Evolutionary conservation across 2,113 vertebrate species (phyloP), one percentile per base, ranked within the genome.

Genomic region (Herpailurus yagouaroundi): DNA sequence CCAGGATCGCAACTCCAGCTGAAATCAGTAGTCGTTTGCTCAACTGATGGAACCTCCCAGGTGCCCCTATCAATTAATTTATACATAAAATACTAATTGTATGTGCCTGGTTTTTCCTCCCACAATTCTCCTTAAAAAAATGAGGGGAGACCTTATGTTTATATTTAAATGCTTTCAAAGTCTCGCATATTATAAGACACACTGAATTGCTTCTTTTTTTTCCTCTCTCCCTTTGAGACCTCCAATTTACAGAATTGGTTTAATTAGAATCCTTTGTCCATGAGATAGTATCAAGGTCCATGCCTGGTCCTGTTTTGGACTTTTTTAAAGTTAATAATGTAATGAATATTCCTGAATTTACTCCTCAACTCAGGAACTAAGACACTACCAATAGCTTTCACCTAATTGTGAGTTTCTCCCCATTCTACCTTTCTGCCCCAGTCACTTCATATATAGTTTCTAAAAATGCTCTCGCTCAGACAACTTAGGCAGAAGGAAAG

Each of bases 401-500:
- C 18, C 27, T 81, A 63, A 38, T 87, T n/a, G 41, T 36, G 66
- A 64, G 7, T 68, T 81, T 90, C n/a, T 93, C 21, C 3, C 66
- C 13, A 23, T 68, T 12, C 55, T 13, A 48, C 29, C 36, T 50
- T 90, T 63, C 31, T 76, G n/a, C 10, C 11, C 38, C 12, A 80
- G 21, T 89, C 36, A 95, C 41, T 92, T 93, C 66, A 92, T 92
- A 15, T 33, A 41, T 63, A 55, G 60, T 85, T 82, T 93, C 45
- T 94, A 81, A 93, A 93, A 97, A 81, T 87, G 63, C 76, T 92
- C 29, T 95, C 52, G 77, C 21, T 96, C 25, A 84, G 33, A 80
- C 12, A 69, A 15, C 23, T 97, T 68, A 91, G 57, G 84, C 36
- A 79, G 64, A 91, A 95, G 36, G 80, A 92, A 97, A 93, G 91